Percentiles rank a stretch among this genome's conserved stretches.
These are phyloP conservation scores for Erythrocebus patas DNA, from an alignment of 2,113 vertebrate species.

Conservation along the genomic window DNA sequence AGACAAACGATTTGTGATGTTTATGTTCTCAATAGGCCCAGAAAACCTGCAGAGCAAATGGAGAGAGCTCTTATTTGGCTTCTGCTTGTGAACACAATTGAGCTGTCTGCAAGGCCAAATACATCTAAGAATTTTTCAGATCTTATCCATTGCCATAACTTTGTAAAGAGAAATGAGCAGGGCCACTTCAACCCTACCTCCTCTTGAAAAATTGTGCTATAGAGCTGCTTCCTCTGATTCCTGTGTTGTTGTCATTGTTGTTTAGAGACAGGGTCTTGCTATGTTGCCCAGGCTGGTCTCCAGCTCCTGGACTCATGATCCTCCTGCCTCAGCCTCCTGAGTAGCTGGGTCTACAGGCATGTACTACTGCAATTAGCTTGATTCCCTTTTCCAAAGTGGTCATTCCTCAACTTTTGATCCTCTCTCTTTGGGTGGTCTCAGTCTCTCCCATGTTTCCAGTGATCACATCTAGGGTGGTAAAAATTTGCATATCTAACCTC, in stretches of 20 bases:
- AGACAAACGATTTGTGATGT: neutral
- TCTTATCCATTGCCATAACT: neutral
- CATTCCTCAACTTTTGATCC: neutral
- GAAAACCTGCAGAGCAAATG: neutral
- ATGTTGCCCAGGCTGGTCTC: no score
- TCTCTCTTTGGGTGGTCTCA: neutral
- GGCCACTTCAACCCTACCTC: neutral
- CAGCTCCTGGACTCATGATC: no score
- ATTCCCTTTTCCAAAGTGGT: neutral
- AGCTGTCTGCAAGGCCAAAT: constrained; percentile 30
- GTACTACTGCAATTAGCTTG: no score
- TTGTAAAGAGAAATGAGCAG: neutral
- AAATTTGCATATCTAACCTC: neutral
- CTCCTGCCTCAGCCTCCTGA: no score
- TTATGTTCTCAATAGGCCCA: neutral
- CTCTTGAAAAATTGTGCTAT: neutral
- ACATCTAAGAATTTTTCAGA: constrained; percentile 5
- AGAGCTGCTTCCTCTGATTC: neutral
- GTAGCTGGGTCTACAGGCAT: no score
- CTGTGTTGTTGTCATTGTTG: no score
- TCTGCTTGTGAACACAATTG: neutral
- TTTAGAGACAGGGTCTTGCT: no score
- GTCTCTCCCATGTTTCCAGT: neutral
- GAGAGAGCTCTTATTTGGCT: neutral
- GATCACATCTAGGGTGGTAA: neutral